Percentiles rank a stretch among this genome's conserved stretches.
phyloP scores from a whole-genome alignment of 2,888 invertebrate genomes.

The Ophonus ardosiacus region DNA sequence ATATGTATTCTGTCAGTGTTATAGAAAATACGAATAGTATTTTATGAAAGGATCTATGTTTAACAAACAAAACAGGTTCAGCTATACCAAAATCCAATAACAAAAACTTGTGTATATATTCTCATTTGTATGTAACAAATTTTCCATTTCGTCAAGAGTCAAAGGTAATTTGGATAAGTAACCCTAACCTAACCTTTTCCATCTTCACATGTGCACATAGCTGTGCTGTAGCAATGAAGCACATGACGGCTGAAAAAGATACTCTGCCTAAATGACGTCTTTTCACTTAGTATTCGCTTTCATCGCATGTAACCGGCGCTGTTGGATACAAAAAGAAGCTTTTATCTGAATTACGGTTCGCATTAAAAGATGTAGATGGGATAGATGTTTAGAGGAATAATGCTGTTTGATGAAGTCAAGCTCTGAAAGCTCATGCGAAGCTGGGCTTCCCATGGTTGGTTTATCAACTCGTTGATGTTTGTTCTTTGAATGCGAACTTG shows the following conservation, averaged over 20 bases:
- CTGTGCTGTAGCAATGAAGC: constrained; percentile 18
- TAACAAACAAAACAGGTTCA: not conserved
- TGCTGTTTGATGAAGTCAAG: constrained; percentile 31
- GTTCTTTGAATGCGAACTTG: constrained; percentile 41
- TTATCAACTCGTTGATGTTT: constrained; percentile 46
- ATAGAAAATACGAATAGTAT: not conserved
- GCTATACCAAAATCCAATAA: not conserved
- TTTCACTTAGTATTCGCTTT: constrained; percentile 66
- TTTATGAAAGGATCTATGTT: not conserved
- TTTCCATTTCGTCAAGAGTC: not conserved
- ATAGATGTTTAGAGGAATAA: constrained; percentile 50
- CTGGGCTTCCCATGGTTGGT: constrained; percentile 11
- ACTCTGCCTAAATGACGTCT: constrained; percentile 68
- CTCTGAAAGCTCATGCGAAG: not conserved
- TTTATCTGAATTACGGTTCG: constrained; percentile 62
- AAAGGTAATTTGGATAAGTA: constrained; percentile 68
- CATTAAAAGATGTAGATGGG: constrained; percentile 56
- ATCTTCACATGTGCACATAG: not conserved
- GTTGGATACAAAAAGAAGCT: constrained; percentile 48
- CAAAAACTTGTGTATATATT: not conserved
- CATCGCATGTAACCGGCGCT: constrained; percentile 50
- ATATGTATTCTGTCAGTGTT: not conserved
- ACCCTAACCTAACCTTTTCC: constrained; percentile 49
- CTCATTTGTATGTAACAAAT: not conserved
- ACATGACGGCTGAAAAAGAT: constrained; percentile 61